phyloP scores from a whole-genome alignment of 2,797 vertebrate species.

The Halcyon chelicuti region DNA sequence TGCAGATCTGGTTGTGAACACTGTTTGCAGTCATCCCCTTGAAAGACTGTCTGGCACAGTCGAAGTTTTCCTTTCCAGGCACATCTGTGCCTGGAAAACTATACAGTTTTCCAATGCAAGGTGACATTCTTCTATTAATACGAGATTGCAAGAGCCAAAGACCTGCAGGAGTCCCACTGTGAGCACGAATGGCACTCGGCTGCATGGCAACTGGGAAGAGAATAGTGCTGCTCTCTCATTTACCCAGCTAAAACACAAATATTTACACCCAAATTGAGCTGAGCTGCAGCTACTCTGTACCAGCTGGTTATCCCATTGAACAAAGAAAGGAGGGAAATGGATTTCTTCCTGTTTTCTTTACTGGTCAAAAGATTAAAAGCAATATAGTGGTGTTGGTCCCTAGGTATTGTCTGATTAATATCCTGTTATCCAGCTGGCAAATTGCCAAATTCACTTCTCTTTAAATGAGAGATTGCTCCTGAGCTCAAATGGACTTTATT shows the following conservation, averaged over 20 bases:
- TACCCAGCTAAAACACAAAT: slow-evolving; percentile 44
- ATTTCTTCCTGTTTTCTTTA: slow-evolving; percentile 71
- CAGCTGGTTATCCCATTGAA: slow-evolving; percentile 38
- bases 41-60: background rate
- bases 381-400: slow-evolving; percentile 56
- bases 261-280: slow-evolving; percentile 37
- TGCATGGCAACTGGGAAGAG: background rate
- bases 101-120: background rate
- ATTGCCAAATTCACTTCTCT: background rate
- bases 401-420: slow-evolving; percentile 61
- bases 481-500: slow-evolving; percentile 7
- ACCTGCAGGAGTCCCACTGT: background rate
- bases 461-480: background rate
- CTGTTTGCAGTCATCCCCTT: background rate
- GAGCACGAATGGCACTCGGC: background rate
- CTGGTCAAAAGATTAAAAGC: slow-evolving; percentile 65
- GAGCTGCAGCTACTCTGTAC: background rate
- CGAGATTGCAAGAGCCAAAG: background rate
- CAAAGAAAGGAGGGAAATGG: slow-evolving; percentile 61
- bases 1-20: background rate
- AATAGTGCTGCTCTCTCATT: background rate
- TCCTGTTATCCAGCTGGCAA: slow-evolving; percentile 30
- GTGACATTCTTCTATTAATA: slow-evolving; percentile 2
- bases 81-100: background rate
- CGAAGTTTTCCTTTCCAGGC: background rate